These are phyloP conservation scores for Agrilus mali DNA, from an alignment of 2,888 invertebrate genomes.

Conservation along the genomic window DNA sequence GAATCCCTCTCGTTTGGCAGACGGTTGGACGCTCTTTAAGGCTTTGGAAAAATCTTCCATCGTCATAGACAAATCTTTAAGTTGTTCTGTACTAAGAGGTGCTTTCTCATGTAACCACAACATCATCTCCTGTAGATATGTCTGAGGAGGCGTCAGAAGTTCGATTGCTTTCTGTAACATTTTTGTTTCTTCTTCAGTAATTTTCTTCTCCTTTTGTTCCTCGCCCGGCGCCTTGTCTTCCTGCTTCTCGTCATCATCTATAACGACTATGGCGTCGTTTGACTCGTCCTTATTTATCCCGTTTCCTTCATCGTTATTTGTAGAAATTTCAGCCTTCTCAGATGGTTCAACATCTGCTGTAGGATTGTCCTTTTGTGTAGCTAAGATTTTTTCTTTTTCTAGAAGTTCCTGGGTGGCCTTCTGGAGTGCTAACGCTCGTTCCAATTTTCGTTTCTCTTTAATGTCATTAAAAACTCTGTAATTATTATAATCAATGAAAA, in stretches of 20 bases:
- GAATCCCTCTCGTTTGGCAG: slow-evolving; percentile 93
- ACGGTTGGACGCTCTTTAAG: slow-evolving; percentile 75
- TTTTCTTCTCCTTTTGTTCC: background rate
- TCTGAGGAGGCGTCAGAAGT: slow-evolving; percentile 7
- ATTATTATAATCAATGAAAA: slow-evolving; percentile 4
- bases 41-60: slow-evolving; percentile 68
- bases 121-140: slow-evolving; percentile 43
- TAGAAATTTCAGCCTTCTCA: slow-evolving; percentile 2
- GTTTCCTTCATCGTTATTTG: background rate
- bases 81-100: slow-evolving; percentile 48
- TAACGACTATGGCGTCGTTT: slow-evolving; percentile 13
- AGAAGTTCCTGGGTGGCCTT: slow-evolving; percentile 12
- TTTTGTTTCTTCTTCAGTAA: slow-evolving; percentile 4
- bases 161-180: slow-evolving; percentile 9
- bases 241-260: slow-evolving; percentile 16
- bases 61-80: slow-evolving; percentile 53
- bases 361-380: slow-evolving; percentile 11
- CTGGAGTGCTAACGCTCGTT: slow-evolving; percentile 15
- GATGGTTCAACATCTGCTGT: slow-evolving; percentile 7
- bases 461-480: slow-evolving; percentile 28
- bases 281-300: slow-evolving; percentile 14
- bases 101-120: slow-evolving; percentile 51
- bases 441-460: slow-evolving; percentile 22
- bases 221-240: slow-evolving; percentile 14
- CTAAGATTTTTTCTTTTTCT: slow-evolving; percentile 5